Evolutionary conservation across 2,888 invertebrate species (phyloP).

Genomic region (Actias luna): DNA sequence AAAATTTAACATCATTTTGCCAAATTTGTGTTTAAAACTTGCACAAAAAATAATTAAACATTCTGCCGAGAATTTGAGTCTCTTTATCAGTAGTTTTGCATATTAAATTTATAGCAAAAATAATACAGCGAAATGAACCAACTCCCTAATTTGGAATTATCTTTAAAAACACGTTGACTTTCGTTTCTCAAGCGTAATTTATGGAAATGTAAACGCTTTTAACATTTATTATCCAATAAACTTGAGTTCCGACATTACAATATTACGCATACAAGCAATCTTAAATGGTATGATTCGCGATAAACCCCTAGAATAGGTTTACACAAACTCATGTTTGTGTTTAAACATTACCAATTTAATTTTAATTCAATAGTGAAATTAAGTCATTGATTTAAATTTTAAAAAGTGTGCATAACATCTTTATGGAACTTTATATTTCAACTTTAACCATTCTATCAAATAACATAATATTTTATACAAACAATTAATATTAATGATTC

Average conservation of each 20-base stretch:
- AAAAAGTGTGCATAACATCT: too few species aligned
- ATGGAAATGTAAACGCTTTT: slow-evolving; percentile 19
- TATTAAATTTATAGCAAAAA: too few species aligned
- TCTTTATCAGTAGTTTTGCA: too few species aligned
- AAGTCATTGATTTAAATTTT: not conserved
- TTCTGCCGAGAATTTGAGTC: too few species aligned
- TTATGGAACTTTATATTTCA: not conserved
- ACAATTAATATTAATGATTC: not conserved
- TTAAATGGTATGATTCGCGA: slow-evolving; percentile 37
- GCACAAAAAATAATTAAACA: too few species aligned
- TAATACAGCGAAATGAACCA: not conserved
- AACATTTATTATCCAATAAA: slow-evolving; percentile 33
- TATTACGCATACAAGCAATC: slow-evolving; percentile 28
- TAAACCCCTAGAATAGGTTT: slow-evolving; percentile 36
- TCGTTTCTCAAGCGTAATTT: not conserved
- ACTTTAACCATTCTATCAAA: not conserved
- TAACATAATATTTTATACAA: too few species aligned
- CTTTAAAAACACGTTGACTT: not conserved
- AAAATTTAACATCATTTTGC: too few species aligned
- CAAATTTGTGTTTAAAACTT: too few species aligned
- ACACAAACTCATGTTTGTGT: not conserved
- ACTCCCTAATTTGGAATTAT: not conserved
- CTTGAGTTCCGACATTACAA: slow-evolving; percentile 35
- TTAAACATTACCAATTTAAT: not conserved
- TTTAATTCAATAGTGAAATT: not conserved